Evolutionary conservation across 64 coral and sea anemone genomes (phyloP), one percentile per base, ranked within the genome.

Genomic region (Stichodactyla mertensii): DNA sequence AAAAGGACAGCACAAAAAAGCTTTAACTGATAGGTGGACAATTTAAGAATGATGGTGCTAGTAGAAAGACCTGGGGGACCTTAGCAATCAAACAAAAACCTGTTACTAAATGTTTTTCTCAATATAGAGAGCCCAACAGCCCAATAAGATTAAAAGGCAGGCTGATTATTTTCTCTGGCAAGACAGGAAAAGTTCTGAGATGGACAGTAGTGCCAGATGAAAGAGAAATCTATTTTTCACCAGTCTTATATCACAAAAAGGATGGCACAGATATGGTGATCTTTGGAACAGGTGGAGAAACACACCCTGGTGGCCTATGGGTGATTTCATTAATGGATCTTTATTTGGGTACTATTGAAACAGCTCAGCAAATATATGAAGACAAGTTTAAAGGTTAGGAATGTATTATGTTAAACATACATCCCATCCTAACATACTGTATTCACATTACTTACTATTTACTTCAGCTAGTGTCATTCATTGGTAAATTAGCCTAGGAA

Each of bases 231-330:
- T 99, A 99, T 82, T 95, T 99, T 83, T 99, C 97, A 74, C 90
- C 93, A 4, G 91, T 90, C 27, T 57, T 99, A 20, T 99, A 99
- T 81, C 88, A 90, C 6, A 90, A 90, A 53, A 90, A 92, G 60
- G 93, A 99, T 92, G 93, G 93, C 16, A 77, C 84, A 62, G 93
- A 99, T 23, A 88, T 99, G 77, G 97, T 92, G 51, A 64, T 99
- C 55, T 95, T 95, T 90, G 97, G 97, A 6, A 99, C 97, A 36
- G 97, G 97, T 10, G 97, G 97, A 0, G 97, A 99, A 57, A 99
- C 97, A 36, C 97, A 99, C 15, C 90, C 93, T 58, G 97, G 97
- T 16, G 87, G 90, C 7, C 55, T 99, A 52, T 99, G 91, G 91
- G 90, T 94, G 27, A 94, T 99, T 57, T 15, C 93, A 55, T 57